Conservation (phyloP, 2,113 vertebrate genomes). For the Accipiter virgatus region DNA sequence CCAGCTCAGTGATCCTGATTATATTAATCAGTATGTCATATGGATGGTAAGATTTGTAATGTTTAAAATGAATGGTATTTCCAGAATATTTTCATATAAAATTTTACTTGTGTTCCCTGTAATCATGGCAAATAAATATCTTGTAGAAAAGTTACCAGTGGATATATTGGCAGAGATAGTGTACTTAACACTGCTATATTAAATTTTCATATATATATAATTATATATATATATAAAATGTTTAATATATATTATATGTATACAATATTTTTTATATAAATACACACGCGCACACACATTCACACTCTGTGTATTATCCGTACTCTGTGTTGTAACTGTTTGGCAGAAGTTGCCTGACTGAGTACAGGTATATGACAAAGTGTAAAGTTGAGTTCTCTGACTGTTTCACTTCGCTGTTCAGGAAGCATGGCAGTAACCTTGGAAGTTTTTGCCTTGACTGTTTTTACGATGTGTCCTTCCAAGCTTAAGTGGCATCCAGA, state of each 20-base stretch:
- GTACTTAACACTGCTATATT: not conserved
- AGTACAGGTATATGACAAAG: not conserved
- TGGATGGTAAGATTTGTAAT: conserved; percentile 89
- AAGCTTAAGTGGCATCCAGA: not conserved
- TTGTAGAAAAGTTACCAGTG: not conserved
- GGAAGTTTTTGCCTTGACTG: not conserved
- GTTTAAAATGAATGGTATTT: not conserved
- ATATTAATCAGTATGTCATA: conserved; percentile 99
- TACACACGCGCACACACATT: not conserved
- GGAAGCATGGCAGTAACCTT: not conserved
- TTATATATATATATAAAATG: no score
- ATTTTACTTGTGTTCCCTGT: not conserved
- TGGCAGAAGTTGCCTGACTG: not conserved
- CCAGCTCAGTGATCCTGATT: conserved; percentile 99
- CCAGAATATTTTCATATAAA: not conserved
- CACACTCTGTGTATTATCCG: not conserved
- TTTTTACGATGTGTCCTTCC: not conserved
- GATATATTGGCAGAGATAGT: not conserved
- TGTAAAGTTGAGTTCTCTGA: not conserved
- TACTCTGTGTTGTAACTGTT: not conserved
- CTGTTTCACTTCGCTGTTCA: not conserved
- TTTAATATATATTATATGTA: not conserved
- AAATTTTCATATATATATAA: not conserved
- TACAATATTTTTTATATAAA: not conserved
- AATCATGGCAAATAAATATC: not conserved